These are phyloP conservation scores for Flexamia atlantica DNA, from an alignment of 2,888 invertebrate genomes.

Conservation along the genomic window DNA sequence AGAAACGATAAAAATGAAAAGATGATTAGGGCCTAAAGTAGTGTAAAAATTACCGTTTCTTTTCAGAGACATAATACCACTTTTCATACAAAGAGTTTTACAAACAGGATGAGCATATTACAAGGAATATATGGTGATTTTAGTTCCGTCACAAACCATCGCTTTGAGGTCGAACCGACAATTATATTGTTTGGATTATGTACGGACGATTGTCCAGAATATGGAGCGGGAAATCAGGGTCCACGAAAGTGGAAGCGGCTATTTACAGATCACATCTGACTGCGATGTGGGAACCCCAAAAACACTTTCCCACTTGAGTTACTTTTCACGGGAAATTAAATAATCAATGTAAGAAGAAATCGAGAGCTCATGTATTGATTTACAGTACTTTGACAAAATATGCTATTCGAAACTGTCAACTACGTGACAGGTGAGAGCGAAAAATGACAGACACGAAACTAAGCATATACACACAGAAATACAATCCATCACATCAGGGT, in stretches of 20 bases:
- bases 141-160: neutral
- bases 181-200: slow-evolving; percentile 50
- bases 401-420: too few species aligned
- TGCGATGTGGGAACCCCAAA: slow-evolving; percentile 19
- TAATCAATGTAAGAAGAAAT: neutral
- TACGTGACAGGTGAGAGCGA: too few species aligned
- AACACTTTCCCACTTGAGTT: neutral
- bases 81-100: neutral
- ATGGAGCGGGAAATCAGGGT: slow-evolving; percentile 44
- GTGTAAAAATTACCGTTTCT: too few species aligned
- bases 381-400: too few species aligned
- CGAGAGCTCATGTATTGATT: slow-evolving; percentile 3
- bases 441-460: too few species aligned
- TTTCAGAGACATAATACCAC: too few species aligned
- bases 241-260: slow-evolving; percentile 46
- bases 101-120: neutral
- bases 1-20: too few species aligned
- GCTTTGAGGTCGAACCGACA: slow-evolving; percentile 13
- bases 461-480: too few species aligned
- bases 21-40: too few species aligned
- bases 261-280: neutral
- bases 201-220: slow-evolving; percentile 44
- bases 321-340: slow-evolving; percentile 10
- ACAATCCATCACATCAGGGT: too few species aligned
- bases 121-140: neutral